These are phyloP conservation scores for Pangasianodon hypophthalmus DNA, from an alignment of 2,113 vertebrate species.

Conservation along the genomic window DNA sequence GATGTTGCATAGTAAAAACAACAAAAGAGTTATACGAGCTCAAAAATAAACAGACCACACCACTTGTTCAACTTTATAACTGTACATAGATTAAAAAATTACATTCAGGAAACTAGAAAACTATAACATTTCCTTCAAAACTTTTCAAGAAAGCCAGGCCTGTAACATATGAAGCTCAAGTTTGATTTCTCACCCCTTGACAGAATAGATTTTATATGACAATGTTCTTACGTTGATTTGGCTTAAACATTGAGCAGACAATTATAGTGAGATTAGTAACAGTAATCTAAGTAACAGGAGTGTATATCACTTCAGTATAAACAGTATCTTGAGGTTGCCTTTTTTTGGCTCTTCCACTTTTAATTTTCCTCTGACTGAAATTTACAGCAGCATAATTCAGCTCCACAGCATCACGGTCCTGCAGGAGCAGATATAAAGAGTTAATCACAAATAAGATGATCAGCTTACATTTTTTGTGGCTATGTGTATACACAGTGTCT, in stretches of 20 bases:
- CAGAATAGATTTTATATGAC: background rate
- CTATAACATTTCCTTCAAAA: background rate
- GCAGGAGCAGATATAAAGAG: background rate
- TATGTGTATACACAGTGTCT: background rate
- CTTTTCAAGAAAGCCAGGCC: background rate
- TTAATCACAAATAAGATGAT: background rate
- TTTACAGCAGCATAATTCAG: background rate
- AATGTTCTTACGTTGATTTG: background rate
- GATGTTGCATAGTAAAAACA: too few relatives aligned
- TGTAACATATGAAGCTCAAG: background rate
- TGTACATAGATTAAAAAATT: background rate
- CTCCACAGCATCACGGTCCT: background rate
- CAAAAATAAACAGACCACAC: background rate
- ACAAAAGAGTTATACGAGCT: background rate
- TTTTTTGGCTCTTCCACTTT: background rate
- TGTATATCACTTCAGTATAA: conserved; percentile 26
- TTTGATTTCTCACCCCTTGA: background rate
- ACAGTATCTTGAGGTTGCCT: background rate
- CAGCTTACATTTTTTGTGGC: background rate
- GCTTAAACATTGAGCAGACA: background rate
- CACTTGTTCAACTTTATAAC: background rate
- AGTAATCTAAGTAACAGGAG: conserved; percentile 40
- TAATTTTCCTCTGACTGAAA: background rate
- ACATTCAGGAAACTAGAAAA: background rate
- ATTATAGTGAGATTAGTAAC: background rate